Evolutionary conservation across 2,888 invertebrate genomes (phyloP), one percentile per base, ranked within the genome.

Genomic region (Brachylomia viminalis): DNA sequence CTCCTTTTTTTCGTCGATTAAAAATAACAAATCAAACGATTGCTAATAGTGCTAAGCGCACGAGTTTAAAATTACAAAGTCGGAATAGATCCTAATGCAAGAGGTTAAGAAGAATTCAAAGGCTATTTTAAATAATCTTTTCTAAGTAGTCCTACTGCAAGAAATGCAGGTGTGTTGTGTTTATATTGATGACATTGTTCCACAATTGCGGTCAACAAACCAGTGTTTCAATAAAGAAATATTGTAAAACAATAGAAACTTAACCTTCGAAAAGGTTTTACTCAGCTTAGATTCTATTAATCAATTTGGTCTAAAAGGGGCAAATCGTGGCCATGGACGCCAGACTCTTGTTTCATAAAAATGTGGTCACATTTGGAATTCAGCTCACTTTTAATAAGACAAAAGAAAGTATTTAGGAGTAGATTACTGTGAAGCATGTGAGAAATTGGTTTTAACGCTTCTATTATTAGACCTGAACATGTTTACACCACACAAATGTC

Each of bases 151-250:
- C 38, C 65, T 78, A 30, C 17, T 38, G 4, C 30, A 52, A 11
- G 45, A 27, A 49, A 45, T 15, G 17, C 66, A 77, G 77, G 68
- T 77, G 27, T 66, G 61, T 54, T 61, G 33, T 52, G 27, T 68
- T 67, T 54, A 61, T 62, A 61, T 27, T 47, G 30, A 38, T 56
- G 42, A 64, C 27, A 10, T 42, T 30, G 6, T 70, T 56, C 47
- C 23, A 56, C n/a, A 8, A 64, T 42, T 64, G 62, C 42, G 78
- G 77, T 78, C 49, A 33, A n/a, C n/a, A n/a, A n/a, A n/a, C n/a
- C n/a, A n/a, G n/a, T n/a, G 52, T 11, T 54, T 47, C 15, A 54
- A 0, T 56, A 17, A 56, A 30, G 1, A 75, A 30, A 59, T 54
- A 54, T 47, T 54, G 1, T 27, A 45, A 17, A 45, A 52, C 54